phyloP scores from a whole-genome alignment of 2,113 vertebrate species.

The Charadrius vociferus region DNA sequence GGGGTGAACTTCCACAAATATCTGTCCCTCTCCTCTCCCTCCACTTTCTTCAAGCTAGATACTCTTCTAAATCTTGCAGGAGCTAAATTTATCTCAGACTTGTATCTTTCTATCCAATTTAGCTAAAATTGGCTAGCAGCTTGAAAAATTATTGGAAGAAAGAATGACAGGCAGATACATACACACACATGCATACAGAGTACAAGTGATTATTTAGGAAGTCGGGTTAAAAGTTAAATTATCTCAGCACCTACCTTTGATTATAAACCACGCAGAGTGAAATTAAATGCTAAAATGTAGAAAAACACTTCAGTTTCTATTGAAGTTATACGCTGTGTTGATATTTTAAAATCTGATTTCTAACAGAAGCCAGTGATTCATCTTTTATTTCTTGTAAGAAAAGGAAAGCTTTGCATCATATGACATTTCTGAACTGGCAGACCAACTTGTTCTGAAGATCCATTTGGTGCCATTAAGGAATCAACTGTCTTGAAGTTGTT shows the following conservation, averaged over 20 bases:
- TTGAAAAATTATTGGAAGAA: not conserved
- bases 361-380: constrained; percentile 28
- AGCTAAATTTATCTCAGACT: not conserved
- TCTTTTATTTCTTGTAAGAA: not conserved
- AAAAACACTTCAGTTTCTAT: not conserved
- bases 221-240: not conserved
- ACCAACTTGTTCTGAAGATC: constrained; percentile 9
- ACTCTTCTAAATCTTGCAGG: not conserved
- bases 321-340: not conserved
- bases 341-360: not conserved
- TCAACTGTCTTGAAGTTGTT: not conserved
- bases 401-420: not conserved
- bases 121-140: not conserved
- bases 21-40: not conserved
- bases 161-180: not conserved
- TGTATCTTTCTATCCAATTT: not conserved
- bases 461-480: constrained; percentile 37
- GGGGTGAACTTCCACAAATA: not conserved
- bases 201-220: not conserved
- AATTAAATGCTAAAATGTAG: not conserved
- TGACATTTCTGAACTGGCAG: constrained; percentile 18
- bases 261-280: not conserved
- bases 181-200: not conserved
- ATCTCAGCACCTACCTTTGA: not conserved
- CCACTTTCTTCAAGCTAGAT: not conserved